Conservation (phyloP, 2,888 invertebrate species). For the Tridacna crocea region DNA sequence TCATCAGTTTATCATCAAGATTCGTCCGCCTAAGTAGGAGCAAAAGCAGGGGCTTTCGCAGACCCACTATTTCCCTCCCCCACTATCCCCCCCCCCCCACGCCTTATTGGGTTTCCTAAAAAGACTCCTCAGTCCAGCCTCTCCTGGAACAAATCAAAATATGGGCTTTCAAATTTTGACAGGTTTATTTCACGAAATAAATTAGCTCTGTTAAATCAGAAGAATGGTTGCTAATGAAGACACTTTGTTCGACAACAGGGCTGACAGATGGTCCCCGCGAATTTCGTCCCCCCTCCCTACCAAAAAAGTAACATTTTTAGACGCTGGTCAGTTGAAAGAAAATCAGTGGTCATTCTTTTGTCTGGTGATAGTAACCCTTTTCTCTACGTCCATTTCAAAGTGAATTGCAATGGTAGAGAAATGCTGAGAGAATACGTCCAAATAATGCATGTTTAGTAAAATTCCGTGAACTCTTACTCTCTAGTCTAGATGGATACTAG, state of each 20-base stretch:
- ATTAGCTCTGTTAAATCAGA: slow-evolving; percentile 53
- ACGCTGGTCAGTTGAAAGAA: slow-evolving; percentile 1
- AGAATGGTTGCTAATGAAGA: slow-evolving; percentile 37
- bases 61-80: too few species aligned
- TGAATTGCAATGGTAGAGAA: too few species aligned
- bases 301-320: slow-evolving; percentile 6
- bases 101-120: background rate
- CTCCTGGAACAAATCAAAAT: slow-evolving; percentile 16
- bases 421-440: too few species aligned
- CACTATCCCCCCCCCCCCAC: too few species aligned
- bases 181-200: slow-evolving; percentile 41
- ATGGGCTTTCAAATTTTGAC: slow-evolving; percentile 35
- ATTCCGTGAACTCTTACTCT: too few species aligned
- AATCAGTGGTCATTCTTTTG: background rate
- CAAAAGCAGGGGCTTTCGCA: too few species aligned
- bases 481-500: too few species aligned
- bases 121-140: slow-evolving; percentile 10
- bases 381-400: background rate
- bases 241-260: slow-evolving; percentile 26
- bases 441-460: too few species aligned
- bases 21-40: too few species aligned
- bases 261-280: slow-evolving; percentile 41
- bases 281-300: background rate
- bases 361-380: background rate
- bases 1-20: too few species aligned